phyloP scores from a whole-genome alignment of 2,888 invertebrate species.

The Clusia tigrina region DNA sequence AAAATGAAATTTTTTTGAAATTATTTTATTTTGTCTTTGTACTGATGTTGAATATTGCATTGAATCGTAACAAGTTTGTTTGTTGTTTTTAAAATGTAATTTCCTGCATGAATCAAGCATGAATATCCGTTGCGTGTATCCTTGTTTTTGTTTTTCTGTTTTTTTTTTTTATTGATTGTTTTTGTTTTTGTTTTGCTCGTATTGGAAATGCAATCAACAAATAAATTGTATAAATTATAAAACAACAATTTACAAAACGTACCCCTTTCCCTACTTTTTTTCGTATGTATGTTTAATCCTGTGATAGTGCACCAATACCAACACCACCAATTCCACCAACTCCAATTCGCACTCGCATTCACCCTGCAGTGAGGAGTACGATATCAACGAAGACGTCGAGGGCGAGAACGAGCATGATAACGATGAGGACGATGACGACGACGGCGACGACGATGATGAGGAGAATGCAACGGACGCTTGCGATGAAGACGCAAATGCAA shows the following conservation, averaged over 20 bases:
- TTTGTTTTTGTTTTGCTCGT: no score
- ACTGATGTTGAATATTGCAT: no score
- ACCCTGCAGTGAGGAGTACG: constrained; percentile 44
- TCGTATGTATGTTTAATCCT: constrained; percentile 9
- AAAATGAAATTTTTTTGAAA: no score
- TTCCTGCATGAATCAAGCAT: constrained; percentile 1
- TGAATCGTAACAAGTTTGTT: no score
- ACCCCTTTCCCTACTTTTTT: constrained; percentile 22
- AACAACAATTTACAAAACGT: constrained; percentile 19
- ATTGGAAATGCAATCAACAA: constrained; percentile 25
- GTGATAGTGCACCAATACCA: constrained; percentile 26
- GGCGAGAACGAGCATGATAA: constrained; percentile 31
- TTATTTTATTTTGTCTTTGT: no score
- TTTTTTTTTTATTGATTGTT: no score
- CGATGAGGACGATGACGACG: constrained; percentile 32
- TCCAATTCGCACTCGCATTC: constrained; percentile 46
- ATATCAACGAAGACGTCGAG: constrained; percentile 33
- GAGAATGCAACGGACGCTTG: constrained; percentile 39
- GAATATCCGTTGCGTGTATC: background rate
- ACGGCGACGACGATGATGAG: constrained; percentile 46
- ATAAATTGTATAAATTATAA: constrained; percentile 13
- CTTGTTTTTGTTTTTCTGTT: constrained; percentile 41
- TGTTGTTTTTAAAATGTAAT: no score
- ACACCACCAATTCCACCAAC: constrained; percentile 29
- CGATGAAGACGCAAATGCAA: constrained; percentile 2